Evolutionary conservation across 1,140 invertebrate species (phyloP).

Genomic region (Eumeta japonica): DNA sequence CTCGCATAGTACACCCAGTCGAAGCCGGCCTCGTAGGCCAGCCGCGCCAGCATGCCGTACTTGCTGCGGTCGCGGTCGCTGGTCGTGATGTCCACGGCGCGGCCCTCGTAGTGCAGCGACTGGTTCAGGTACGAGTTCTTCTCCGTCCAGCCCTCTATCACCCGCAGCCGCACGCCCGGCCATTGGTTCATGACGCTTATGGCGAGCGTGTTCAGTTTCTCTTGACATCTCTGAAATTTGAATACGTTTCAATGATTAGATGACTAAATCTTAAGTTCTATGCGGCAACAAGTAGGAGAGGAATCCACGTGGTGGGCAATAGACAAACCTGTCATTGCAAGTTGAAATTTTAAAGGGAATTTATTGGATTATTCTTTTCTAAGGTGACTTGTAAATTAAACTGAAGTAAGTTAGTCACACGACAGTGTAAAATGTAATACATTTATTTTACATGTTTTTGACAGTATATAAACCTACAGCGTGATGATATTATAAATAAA

Average conservation of each 20-base stretch:
- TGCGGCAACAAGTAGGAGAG: too few relatives aligned
- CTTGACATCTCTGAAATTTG: constrained; percentile 84
- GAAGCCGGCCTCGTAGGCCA: constrained; percentile 96
- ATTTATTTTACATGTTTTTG: too few relatives aligned
- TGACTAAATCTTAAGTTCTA: too few relatives aligned
- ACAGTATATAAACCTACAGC: too few relatives aligned
- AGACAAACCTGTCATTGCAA: too few relatives aligned
- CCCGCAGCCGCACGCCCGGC: constrained; percentile 88
- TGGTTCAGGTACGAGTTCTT: constrained; percentile 75
- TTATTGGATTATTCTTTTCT: too few relatives aligned
- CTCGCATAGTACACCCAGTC: constrained; percentile 98
- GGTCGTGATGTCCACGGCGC: constrained; percentile 93
- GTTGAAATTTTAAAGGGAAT: too few relatives aligned
- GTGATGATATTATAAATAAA: too few relatives aligned
- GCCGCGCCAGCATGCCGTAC: constrained; percentile 90
- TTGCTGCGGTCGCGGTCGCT: constrained; percentile 89
- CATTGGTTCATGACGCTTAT: constrained; percentile 98
- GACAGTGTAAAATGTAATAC: too few relatives aligned
- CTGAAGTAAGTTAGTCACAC: too few relatives aligned
- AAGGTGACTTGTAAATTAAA: too few relatives aligned
- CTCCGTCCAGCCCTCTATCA: constrained; percentile 94
- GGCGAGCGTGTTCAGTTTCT: constrained; percentile 90
- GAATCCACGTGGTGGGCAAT: too few relatives aligned
- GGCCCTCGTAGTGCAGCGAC: constrained; percentile 92
- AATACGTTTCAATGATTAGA: not conserved